Base-by-base conservation (phyloP, 2,797 vertebrate genomes). In the Parauchenoglanis punctatus region DNA sequence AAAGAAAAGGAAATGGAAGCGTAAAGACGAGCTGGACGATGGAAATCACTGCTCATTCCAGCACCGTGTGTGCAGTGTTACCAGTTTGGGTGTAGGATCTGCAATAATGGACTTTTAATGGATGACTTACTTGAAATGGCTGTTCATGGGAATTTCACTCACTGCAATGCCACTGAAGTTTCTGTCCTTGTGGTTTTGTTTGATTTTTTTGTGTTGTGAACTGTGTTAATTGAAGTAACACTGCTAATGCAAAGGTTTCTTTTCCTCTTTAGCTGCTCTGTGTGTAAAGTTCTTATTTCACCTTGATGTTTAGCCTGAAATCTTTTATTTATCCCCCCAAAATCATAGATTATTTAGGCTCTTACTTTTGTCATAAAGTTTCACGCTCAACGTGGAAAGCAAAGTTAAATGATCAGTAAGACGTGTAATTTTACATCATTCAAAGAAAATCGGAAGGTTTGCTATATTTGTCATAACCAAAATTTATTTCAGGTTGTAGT, bases 221-320 rank as follows among this genome's bases (percentile, higher is more conserved):
- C n/a, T 58, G 76, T 78, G 54, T 35, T 81, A 13, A 81, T 44
- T 13, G 56, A 44, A 80, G 54, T 80, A 61, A 85, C 70, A 88
- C 49, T 65, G 72, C 67, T 68, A 70, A 72, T 35, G 49, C 52
- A 49, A 81, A 49, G 40, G 52, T 46, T 72, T 78, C 58, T 61
- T 61, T 81, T 61, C 35, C 56, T 44, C 59, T 88, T 73, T 82
- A 70, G 72, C 86, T 81, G 89, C 68, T 83, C 8, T 59, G n/a
- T 31, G n/a, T 56, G 56, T 35, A 56, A 20, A 35, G 12, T 56
- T 67, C 12, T 35, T 77, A 40, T 77, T 52, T 40, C 17, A 20
- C 25, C 44, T 65, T 87, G 1, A 65, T 76, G 2, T 61, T 58
- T 35, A 0, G 4, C 11, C 44, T n/a, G 35, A 46, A 46, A 73